Percentiles rank a stretch among this genome's conserved stretches.
These are phyloP conservation scores for Podocnemis expansa DNA, from an alignment of 2,113 vertebrate species.

Conservation along the genomic window DNA sequence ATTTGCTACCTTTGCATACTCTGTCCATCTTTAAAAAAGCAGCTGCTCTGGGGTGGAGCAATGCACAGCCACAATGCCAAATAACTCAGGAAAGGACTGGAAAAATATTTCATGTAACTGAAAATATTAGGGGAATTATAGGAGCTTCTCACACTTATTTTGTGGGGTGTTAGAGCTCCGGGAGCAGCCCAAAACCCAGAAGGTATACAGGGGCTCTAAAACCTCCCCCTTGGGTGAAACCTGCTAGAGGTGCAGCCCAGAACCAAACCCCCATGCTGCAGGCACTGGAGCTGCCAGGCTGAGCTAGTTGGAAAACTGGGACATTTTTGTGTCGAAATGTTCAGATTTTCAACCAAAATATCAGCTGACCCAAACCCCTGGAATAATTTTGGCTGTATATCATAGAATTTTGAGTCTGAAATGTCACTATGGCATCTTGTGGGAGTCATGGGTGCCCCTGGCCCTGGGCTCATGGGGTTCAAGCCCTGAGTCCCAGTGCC, in stretches of 20 bases:
- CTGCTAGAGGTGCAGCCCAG: not conserved
- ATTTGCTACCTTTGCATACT: too few relatives aligned
- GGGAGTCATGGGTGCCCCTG: too few relatives aligned
- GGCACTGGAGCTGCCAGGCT: not conserved
- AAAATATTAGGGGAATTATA: too few relatives aligned
- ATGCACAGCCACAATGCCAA: too few relatives aligned
- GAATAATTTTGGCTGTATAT: not conserved
- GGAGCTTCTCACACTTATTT: not conserved
- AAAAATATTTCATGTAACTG: too few relatives aligned
- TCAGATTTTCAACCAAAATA: not conserved
- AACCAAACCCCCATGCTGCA: not conserved
- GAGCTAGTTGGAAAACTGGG: not conserved
- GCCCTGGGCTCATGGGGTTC: too few relatives aligned
- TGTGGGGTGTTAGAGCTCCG: not conserved
- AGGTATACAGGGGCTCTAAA: not conserved
- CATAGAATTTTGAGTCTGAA: not conserved
- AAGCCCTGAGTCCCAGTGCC: too few relatives aligned
- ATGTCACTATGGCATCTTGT: not conserved
- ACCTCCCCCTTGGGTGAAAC: too few relatives aligned
- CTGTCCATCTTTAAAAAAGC: too few relatives aligned
- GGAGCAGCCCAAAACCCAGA: not conserved
- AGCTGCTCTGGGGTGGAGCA: too few relatives aligned
- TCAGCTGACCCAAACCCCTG: not conserved
- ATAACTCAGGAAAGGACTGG: too few relatives aligned
- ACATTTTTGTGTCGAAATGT: not conserved